Conservation (phyloP, 1,140 invertebrate genomes). For the Zaprionus taronus region DNA sequence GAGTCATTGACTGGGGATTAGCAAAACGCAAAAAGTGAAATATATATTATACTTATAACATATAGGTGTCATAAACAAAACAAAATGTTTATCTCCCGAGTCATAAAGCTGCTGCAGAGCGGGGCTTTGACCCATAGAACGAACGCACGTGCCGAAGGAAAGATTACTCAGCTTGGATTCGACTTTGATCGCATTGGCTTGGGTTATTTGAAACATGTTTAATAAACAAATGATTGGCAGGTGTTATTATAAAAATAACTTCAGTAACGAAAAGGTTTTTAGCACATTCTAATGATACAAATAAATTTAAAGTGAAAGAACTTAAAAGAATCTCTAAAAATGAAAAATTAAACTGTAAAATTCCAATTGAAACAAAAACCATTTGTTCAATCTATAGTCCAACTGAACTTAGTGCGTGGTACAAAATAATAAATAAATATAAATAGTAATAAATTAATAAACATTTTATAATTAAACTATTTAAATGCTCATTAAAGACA, state of each 20-base stretch:
- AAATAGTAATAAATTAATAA: slow-evolving; percentile 2
- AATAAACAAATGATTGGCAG: neutral
- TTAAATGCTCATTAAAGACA: slow-evolving; percentile 31
- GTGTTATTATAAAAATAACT: neutral
- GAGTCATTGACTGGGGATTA: slow-evolving; percentile 2
- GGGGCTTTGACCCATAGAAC: slow-evolving; percentile 1
- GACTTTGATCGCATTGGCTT: neutral
- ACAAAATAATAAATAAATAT: slow-evolving; percentile 5
- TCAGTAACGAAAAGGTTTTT: neutral
- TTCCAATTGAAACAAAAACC: neutral
- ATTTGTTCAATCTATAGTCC: neutral
- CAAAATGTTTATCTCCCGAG: neutral
- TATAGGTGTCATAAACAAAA: neutral
- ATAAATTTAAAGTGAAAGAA: neutral
- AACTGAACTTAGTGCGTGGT: slow-evolving; percentile 4
- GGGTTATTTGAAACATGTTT: neutral
- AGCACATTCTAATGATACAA: neutral
- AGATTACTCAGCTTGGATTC: neutral
- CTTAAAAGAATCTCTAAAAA: neutral
- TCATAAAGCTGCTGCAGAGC: neutral
- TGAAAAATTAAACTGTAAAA: neutral
- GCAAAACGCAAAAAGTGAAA: neutral
- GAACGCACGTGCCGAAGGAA: neutral
- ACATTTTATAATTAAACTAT: slow-evolving; percentile 26
- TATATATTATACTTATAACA: neutral